Base-by-base conservation (phyloP, 1,140 invertebrate genomes). In the Bursaphelenchus mucronatus region DNA sequence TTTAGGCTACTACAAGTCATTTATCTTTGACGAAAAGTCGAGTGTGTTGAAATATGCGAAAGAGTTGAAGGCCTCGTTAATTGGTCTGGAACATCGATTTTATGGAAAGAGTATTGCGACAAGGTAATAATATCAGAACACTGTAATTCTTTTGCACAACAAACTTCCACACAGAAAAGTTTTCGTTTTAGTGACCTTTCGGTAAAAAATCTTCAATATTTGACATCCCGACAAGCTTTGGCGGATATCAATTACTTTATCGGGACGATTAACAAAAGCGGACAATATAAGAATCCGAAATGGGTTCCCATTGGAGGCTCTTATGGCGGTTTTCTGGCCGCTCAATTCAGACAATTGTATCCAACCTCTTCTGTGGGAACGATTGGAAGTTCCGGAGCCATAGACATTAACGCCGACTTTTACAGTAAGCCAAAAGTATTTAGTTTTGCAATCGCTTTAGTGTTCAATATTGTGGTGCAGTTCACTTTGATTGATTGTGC, bases 251-350 rank as follows among this genome's bases (percentile, higher is more conserved):
- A 74, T 40, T 62, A 53, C 51, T 78, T 78, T 44, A 75, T 78
- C 45, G 13, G 59, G 15, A 19, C 64, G 8, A 74, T 71, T 46
- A 79, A 78, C 39, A 45, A 71, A 10, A 45, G 52, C 8, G 46
- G 57, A 19, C 63, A 54, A 8, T 69, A 63, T 39, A 64, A 49
- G 1, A 71, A 77, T 41, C 63, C 76, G 15, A 91, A 90, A 83
- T 93, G 91, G 89, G 88, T 96, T 64, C 87, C 87, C 2, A 94
- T 95, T 82, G 92, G 93, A 41, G 92, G 92, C 1, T 93, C 90
- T 0, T 96, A 96, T 82, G 43, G 68, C 17, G 74, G 71, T 6
- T 76, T 52, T 3, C 82, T 95, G 49, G 90, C 91, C 13, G 92
- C 91, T 8, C 95, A 92, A 92, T 84, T 90, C 56, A 83, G 92